Conservation (phyloP, 2,797 vertebrate species). For the Cyprinella venusta region DNA sequence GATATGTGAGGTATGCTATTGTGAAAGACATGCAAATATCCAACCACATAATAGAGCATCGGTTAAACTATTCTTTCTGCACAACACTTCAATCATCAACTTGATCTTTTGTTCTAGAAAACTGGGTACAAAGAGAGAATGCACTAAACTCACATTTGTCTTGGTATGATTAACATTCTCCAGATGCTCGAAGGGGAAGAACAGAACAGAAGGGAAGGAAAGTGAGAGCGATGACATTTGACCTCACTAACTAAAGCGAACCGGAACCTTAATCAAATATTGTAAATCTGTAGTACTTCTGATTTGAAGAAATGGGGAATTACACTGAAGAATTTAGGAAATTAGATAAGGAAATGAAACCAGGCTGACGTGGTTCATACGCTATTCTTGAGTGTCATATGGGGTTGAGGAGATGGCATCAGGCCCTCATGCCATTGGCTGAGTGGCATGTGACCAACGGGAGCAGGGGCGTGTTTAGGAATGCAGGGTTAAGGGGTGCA, state of each 20-base stretch:
- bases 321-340: slow-evolving; percentile 20
- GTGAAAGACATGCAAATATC: slow-evolving; percentile 37
- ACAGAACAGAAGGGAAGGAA: background rate
- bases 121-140: background rate
- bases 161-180: slow-evolving; percentile 11
- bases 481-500: slow-evolving; percentile 56
- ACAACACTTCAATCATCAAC: slow-evolving; percentile 27
- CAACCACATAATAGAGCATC: slow-evolving; percentile 33
- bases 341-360: slow-evolving; percentile 49
- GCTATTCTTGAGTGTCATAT: background rate
- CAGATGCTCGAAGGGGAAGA: background rate
- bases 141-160: background rate
- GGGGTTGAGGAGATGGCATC: slow-evolving; percentile 2
- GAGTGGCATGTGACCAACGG: slow-evolving; percentile 44
- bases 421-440: slow-evolving; percentile 25
- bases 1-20: slow-evolving; percentile 25
- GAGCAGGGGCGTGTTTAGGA: slow-evolving; percentile 50
- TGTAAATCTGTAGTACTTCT: slow-evolving; percentile 22
- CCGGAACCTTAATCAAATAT: slow-evolving; percentile 24
- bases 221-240: slow-evolving; percentile 1
- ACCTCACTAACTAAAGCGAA: background rate
- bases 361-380: background rate
- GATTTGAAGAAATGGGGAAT: slow-evolving; percentile 29
- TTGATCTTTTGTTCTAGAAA: background rate
- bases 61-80: slow-evolving; percentile 22